Evolutionary conservation across 1,140 invertebrate species (phyloP).

Genomic region (Pinna nobilis): DNA sequence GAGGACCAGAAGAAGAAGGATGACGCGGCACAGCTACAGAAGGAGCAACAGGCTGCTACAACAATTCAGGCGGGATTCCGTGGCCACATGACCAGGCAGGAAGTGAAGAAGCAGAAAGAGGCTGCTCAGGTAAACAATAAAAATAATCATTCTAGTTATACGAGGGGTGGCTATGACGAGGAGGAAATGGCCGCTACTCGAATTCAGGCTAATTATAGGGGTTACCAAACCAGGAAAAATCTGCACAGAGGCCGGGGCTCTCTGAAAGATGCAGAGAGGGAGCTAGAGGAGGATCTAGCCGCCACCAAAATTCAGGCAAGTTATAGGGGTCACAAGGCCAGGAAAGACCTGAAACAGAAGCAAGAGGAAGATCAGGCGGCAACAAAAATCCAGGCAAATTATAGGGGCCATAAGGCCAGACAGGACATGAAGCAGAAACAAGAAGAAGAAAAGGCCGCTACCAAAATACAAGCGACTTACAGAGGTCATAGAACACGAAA

Average conservation of each 20-base stretch:
- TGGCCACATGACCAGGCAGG: constrained; percentile 79
- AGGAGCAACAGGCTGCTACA: constrained; percentile 78
- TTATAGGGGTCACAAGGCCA: constrained; percentile 2
- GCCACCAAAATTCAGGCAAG: background rate
- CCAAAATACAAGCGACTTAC: constrained; percentile 81
- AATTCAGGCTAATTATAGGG: constrained; percentile 82
- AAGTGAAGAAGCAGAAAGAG: constrained; percentile 25
- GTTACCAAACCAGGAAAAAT: constrained; percentile 83
- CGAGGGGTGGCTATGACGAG: no score
- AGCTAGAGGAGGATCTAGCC: constrained; percentile 45
- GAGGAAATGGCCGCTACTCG: constrained; percentile 77
- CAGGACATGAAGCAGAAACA: constrained; percentile 52
- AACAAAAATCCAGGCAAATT: constrained; percentile 85
- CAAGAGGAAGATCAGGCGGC: constrained; percentile 76
- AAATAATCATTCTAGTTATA: constrained; percentile 80
- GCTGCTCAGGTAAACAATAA: constrained; percentile 78
- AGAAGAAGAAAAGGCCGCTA: constrained; percentile 74
- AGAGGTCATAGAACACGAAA: constrained; percentile 82
- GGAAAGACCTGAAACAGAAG: constrained; percentile 49
- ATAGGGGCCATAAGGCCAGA: constrained; percentile 80
- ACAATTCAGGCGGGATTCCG: constrained; percentile 85
- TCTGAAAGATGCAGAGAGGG: constrained; percentile 77
- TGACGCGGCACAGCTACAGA: background rate
- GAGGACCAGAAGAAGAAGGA: constrained; percentile 18
- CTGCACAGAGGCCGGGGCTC: constrained; percentile 83